phyloP scores from a whole-genome alignment of 2,113 vertebrate genomes.

The Psilopogon haemacephalus region DNA sequence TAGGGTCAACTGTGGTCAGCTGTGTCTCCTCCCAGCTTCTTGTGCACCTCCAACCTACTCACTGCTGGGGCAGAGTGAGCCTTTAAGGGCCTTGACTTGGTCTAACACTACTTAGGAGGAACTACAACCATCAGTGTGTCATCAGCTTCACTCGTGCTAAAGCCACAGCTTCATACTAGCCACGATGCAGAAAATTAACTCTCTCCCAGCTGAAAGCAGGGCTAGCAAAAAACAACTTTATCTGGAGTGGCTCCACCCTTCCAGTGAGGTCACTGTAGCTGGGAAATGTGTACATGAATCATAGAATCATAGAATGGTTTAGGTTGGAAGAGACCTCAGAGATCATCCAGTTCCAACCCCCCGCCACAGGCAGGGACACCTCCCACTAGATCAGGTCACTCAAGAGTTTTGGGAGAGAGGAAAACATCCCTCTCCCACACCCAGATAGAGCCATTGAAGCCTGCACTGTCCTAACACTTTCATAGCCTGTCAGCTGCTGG shows the following conservation, averaged over 20 bases:
- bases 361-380: too few species aligned
- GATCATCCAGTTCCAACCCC: too few species aligned
- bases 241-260: not conserved
- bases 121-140: not conserved
- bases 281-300: not conserved
- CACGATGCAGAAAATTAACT: not conserved
- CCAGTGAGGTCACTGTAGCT: not conserved
- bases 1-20: too few species aligned
- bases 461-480: not conserved
- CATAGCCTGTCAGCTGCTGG: not conserved
- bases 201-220: not conserved
- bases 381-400: too few species aligned
- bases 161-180: not conserved
- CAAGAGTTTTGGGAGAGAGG: conserved; percentile 7
- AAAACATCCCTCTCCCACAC: conserved; percentile 1
- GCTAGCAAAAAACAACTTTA: not conserved
- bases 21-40: not conserved
- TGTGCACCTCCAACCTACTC: not conserved
- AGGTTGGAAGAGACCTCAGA: too few species aligned
- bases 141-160: not conserved
- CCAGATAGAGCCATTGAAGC: not conserved
- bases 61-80: not conserved
- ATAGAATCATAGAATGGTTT: too few species aligned
- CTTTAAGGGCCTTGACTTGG: too few species aligned
- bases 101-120: not conserved